A percentile compares a stretch with the other conserved stretches of the same genome.
phyloP scores from a whole-genome alignment of 2,888 invertebrate genomes.

The Cephus rjabovi region DNA sequence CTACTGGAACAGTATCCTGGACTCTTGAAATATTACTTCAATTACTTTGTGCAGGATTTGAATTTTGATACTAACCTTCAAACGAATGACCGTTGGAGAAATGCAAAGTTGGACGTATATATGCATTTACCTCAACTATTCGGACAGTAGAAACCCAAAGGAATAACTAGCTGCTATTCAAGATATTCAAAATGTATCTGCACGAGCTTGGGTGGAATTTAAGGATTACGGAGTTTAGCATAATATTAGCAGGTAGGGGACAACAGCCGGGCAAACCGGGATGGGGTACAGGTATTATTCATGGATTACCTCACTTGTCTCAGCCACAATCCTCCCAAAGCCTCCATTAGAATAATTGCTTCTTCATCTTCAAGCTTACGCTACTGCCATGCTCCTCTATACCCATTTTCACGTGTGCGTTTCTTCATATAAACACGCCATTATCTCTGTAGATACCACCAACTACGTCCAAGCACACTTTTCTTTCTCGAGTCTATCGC shows the following conservation, averaged over 20 bases:
- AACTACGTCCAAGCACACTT: background rate
- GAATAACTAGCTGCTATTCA: conserved; percentile 31
- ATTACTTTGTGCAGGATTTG: too few relatives aligned
- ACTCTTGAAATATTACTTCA: too few relatives aligned
- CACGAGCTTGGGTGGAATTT: conserved; percentile 47
- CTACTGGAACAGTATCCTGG: too few relatives aligned
- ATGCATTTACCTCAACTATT: background rate
- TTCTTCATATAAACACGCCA: background rate
- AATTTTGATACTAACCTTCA: too few relatives aligned
- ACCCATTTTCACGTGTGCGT: conserved; percentile 1
- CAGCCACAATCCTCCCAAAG: conserved; percentile 59
- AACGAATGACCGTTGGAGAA: background rate
- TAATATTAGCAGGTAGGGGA: conserved; percentile 54
- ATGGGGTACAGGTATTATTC: conserved; percentile 55
- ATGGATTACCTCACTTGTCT: conserved; percentile 66
- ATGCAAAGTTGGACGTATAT: background rate
- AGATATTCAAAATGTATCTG: conserved; percentile 48
- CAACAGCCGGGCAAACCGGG: conserved; percentile 21
- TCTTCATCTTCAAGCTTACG: conserved; percentile 63
- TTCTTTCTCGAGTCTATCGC: background rate
- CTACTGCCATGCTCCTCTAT: conserved; percentile 18
- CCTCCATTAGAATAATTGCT: conserved; percentile 66
- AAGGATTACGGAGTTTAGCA: conserved; percentile 63
- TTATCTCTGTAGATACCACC: background rate
- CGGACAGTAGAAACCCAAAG: background rate